A percentile compares a stretch with the other conserved stretches of the same genome.
Evolutionary conservation across 2,113 vertebrate genomes (phyloP).

Genomic region (Verasper variegatus): DNA sequence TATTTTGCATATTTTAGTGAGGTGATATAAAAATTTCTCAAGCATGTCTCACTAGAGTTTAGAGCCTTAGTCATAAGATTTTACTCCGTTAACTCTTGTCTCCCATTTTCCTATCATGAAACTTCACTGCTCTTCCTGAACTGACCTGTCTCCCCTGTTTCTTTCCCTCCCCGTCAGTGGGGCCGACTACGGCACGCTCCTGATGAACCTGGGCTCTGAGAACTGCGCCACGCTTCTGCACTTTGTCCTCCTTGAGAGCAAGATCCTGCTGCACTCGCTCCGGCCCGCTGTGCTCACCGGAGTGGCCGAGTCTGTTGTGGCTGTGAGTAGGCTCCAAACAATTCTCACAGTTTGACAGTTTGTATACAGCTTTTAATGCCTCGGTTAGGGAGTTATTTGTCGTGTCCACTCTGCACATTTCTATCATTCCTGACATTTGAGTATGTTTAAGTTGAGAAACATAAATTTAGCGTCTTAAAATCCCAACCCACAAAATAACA

Average conservation of each 20-base stretch:
- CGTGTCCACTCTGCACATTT: no score
- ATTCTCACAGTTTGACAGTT: no score
- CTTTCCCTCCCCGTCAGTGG: slow-evolving; percentile 81
- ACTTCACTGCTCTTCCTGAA: not conserved
- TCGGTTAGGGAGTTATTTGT: no score
- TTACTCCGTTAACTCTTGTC: not conserved
- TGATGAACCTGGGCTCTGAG: slow-evolving; percentile 95
- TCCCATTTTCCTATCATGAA: not conserved
- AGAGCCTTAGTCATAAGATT: not conserved
- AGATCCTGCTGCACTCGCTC: slow-evolving; percentile 97
- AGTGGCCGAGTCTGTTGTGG: slow-evolving; percentile 95
- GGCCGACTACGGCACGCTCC: slow-evolving; percentile 93
- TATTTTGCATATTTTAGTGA: not conserved
- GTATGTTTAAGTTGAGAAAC: no score
- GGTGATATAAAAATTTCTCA: not conserved
- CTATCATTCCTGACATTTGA: no score
- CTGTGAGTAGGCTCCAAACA: slow-evolving; percentile 84
- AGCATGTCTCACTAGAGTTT: not conserved
- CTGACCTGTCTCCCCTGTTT: slow-evolving; percentile 18
- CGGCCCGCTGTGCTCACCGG: slow-evolving; percentile 97
- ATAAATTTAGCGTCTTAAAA: no score
- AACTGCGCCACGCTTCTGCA: slow-evolving; percentile 94
- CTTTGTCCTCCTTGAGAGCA: slow-evolving; percentile 93
- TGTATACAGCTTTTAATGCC: no score
- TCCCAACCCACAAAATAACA: no score